Percentiles rank a stretch among this genome's conserved stretches.
Conservation (phyloP, 2,113 vertebrate genomes). For the Calyptomena viridis region DNA sequence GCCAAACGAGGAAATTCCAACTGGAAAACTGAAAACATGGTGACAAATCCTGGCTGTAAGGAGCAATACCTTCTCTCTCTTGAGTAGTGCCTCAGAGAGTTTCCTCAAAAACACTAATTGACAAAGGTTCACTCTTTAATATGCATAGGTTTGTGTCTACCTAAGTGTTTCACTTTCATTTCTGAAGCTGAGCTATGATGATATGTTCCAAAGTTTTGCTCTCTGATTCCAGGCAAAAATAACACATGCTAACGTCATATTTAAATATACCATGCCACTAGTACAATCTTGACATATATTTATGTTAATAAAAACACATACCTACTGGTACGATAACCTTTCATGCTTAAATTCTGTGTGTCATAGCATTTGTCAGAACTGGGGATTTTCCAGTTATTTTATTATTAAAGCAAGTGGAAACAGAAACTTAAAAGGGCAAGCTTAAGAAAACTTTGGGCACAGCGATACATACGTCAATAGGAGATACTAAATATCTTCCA, state of each 20-base stretch:
- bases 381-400: constrained; percentile 48
- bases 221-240: constrained; percentile 22
- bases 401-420: constrained; percentile 23
- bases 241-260: not conserved
- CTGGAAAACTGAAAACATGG: not conserved
- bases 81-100: not conserved
- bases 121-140: not conserved
- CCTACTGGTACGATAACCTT: constrained; percentile 30
- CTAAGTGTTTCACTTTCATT: not conserved
- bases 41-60: not conserved
- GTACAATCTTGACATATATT: constrained; percentile 2
- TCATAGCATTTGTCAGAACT: constrained; percentile 26
- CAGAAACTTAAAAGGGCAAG: constrained; percentile 47
- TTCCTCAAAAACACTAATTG: not conserved
- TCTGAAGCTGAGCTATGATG: not conserved
- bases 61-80: not conserved
- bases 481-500: constrained; percentile 25
- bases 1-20: not conserved
- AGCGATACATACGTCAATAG: not conserved
- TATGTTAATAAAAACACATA: not conserved
- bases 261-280: constrained; percentile 8
- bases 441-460: not conserved
- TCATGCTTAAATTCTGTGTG: constrained; percentile 9
- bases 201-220: not conserved
- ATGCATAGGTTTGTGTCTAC: not conserved